Base-by-base conservation (phyloP, 2,797 vertebrate genomes). In the Spinibarbus caldwelli region DNA sequence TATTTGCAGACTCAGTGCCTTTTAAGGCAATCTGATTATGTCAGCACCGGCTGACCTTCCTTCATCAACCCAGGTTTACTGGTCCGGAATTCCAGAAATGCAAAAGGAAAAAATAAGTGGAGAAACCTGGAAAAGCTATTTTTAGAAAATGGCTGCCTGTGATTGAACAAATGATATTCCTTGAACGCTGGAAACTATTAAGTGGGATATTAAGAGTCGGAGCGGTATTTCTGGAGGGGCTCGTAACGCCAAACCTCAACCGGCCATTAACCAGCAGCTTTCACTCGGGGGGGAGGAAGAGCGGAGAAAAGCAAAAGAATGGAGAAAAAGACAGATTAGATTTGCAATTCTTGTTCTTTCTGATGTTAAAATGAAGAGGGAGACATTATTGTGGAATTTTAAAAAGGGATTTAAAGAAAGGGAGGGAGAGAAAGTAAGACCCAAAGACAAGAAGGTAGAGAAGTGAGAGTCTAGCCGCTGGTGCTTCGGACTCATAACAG, bases 11-110 rank as follows among this genome's bases (percentile, higher is more conserved):
- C 92, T 93, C 93, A 10, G 67, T 92, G 92, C 96, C 95, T 96
- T 96, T 96, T 96, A 96, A 94, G 95, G 96, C 91, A 92, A 87
- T 81, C 29, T 87, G 92, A 90, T 96, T 95, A 96, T 95, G 93
- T 96, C 92, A 94, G 92, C 89, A 88, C 26, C 77, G 82, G 73
- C 47, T 93, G 94, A 92, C 92, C 85, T 86, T 38, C 78, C 54
- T 92, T 92, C 94, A 92, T 80, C 8, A 86, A 89, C 43, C 47
- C 92, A 89, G 91, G 90, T 95, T 94, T 95, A 93, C 92, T 88
- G 92, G 92, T 94, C 93, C 91, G 82, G 88, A 93, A 95, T 95
- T 95, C 94, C 94, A 93, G 78, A 90, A 93, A 80, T 76, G 71
- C 93, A 89, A 90, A 92, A 91, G 89, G 86, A 21, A 57, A 75